These are phyloP conservation scores for Calephelis nemesis DNA, from an alignment of 1,140 invertebrate genomes.

Conservation along the genomic window DNA sequence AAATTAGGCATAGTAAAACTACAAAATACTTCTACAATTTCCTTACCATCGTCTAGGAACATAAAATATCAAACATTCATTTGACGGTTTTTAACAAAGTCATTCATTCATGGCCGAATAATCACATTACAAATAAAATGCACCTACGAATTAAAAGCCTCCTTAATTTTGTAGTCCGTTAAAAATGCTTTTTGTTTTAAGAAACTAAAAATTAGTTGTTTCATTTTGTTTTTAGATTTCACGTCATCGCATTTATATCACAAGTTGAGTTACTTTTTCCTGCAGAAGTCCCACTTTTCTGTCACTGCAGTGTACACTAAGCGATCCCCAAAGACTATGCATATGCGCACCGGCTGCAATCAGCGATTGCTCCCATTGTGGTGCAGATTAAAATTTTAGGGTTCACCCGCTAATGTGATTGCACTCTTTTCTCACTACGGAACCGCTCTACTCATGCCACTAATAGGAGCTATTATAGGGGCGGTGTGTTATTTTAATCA, in stretches of 20 bases:
- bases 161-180: no score
- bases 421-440: constrained; percentile 63
- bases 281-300: constrained; percentile 2
- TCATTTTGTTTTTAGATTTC: neutral
- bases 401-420: constrained; percentile 77
- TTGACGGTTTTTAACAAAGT: no score
- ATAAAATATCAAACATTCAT: no score
- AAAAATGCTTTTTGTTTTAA: no score
- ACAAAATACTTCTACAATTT: no score
- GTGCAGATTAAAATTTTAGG: constrained; percentile 77
- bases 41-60: no score
- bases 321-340: constrained; percentile 76
- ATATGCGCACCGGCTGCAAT: constrained; percentile 73
- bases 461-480: constrained; percentile 57
- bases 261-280: neutral
- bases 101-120: no score
- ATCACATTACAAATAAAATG: no score
- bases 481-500: constrained; percentile 68
- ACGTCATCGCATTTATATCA: constrained; percentile 2
- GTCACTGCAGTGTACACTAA: constrained; percentile 54
- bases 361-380: constrained; percentile 74
- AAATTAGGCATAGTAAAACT: no score
- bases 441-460: constrained; percentile 54
- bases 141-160: no score
- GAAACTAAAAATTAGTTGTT: no score